phyloP scores from a whole-genome alignment of 2,113 vertebrate species.

The Thinocorus orbignyianus region DNA sequence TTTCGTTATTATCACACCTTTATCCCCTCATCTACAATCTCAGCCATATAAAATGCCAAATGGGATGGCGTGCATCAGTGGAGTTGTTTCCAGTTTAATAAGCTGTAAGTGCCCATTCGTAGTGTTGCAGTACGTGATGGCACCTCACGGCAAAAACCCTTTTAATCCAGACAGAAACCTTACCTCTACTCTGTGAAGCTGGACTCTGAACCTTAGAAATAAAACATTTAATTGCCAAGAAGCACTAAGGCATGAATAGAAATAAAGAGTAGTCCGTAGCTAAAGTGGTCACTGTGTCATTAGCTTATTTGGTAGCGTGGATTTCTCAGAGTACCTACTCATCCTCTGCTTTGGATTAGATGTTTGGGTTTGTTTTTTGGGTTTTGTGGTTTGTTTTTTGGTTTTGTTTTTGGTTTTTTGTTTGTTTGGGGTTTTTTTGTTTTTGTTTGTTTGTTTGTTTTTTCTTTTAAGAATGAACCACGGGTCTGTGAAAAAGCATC shows the following conservation, averaged over 20 bases:
- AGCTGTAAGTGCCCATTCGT: slow-evolving; percentile 35
- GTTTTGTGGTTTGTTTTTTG: background rate
- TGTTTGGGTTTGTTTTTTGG: background rate
- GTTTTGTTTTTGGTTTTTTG: background rate
- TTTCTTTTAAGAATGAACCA: background rate
- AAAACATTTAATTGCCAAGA: slow-evolving; percentile 23
- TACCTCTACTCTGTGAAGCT: slow-evolving; percentile 4
- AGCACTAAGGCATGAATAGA: background rate
- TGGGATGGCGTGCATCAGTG: background rate
- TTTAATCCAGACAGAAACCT: slow-evolving; percentile 15
- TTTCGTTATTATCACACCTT: background rate
- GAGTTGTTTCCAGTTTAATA: slow-evolving; percentile 37
- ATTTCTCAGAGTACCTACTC: background rate
- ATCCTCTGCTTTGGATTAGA: background rate
- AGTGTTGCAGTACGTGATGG: background rate
- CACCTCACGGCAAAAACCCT: slow-evolving; percentile 17
- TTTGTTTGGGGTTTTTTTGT: background rate
- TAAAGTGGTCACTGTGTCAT: background rate
- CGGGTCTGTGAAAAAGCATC: background rate
- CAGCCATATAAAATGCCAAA: background rate
- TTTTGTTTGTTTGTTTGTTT: background rate
- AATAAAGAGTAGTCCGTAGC: background rate
- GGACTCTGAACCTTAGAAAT: slow-evolving; percentile 20
- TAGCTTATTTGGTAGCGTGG: background rate
- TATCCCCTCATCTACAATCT: background rate